Evolutionary conservation across 2,888 invertebrate genomes (phyloP).

Genomic region (Agriopis leucophaearia): DNA sequence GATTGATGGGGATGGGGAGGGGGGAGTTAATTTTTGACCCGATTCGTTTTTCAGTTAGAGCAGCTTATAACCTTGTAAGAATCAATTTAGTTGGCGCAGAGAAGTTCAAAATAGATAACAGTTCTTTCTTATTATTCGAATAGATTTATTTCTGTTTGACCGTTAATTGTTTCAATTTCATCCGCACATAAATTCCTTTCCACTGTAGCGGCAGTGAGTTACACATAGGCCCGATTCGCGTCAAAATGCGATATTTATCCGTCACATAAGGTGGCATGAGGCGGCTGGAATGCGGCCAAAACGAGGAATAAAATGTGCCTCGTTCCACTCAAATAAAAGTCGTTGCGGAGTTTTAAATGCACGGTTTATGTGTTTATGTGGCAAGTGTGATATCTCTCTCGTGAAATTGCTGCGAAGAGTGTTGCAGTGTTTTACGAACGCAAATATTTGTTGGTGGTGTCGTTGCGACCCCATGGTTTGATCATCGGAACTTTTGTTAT

Average conservation of each 20-base stretch:
- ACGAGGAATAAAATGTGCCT: conserved; percentile 42
- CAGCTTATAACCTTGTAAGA: too few relatives aligned
- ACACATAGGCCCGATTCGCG: conserved; percentile 1
- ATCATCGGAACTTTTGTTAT: neutral
- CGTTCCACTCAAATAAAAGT: conserved; percentile 48
- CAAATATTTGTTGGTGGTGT: conserved; percentile 17
- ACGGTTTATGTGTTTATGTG: conserved; percentile 44
- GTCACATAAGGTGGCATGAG: conserved; percentile 23
- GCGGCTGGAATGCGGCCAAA: conserved; percentile 44
- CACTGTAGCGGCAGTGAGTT: conserved; percentile 3
- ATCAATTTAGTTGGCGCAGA: too few relatives aligned
- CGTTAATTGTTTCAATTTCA: neutral
- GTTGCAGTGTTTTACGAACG: conserved; percentile 14
- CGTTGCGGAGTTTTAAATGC: conserved; percentile 48
- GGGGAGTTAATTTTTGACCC: too few relatives aligned
- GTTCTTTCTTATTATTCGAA: neutral
- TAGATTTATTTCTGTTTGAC: neutral
- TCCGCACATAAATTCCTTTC: neutral
- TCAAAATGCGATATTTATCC: conserved; percentile 38
- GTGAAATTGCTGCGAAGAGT: conserved; percentile 17
- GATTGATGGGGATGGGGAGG: too few relatives aligned
- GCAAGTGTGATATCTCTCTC: conserved; percentile 38
- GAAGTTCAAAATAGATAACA: too few relatives aligned
- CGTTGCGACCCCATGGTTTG: neutral
- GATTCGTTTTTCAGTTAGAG: too few relatives aligned